Percentiles rank a stretch among this genome's conserved stretches.
Conservation (phyloP, 2,797 vertebrate genomes). For the Cuniculus paca region DNA sequence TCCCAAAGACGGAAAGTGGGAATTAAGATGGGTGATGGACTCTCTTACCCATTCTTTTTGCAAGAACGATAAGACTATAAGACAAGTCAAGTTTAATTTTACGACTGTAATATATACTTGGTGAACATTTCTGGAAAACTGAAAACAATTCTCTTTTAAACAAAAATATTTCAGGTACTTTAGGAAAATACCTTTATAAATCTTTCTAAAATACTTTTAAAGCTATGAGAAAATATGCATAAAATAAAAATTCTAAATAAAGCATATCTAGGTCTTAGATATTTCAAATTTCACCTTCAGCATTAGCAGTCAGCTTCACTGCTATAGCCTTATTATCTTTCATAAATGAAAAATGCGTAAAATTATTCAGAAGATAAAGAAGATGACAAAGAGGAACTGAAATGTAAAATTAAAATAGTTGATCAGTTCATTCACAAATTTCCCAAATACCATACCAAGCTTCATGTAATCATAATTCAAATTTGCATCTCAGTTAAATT, state of each 20-base stretch:
- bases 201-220: not conserved
- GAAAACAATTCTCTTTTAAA: not conserved
- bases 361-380: not conserved
- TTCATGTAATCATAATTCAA: not conserved
- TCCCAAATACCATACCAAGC: not conserved
- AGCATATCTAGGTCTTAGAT: not conserved
- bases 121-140: not conserved
- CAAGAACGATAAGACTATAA: not conserved
- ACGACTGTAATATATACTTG: not conserved
- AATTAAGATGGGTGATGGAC: not conserved
- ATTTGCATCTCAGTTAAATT: not conserved
- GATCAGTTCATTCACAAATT: not conserved
- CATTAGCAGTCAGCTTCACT: not conserved
- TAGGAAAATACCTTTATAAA: constrained; percentile 20
- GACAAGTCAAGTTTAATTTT: constrained; percentile 45
- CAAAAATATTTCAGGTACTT: constrained; percentile 20
- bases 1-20: not conserved
- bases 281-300: not conserved
- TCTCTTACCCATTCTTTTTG: not conserved
- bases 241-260: constrained; percentile 49
- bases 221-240: not conserved
- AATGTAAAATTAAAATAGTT: not conserved
- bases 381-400: not conserved
- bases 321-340: not conserved
- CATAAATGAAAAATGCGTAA: not conserved